Conservation (phyloP, 2,888 invertebrate genomes). For the Euspilapteryx auroguttella region DNA sequence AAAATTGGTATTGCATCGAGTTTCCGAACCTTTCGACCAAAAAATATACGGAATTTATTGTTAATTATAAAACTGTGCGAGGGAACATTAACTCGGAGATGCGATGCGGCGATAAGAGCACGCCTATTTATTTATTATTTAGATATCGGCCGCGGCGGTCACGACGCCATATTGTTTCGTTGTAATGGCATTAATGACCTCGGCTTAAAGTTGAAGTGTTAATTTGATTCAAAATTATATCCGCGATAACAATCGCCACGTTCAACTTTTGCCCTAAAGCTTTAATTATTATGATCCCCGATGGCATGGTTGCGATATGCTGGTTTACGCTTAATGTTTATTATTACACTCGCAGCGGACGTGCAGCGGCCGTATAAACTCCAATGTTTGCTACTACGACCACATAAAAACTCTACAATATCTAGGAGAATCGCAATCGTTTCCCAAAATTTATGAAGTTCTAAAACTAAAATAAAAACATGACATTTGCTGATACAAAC, state of each 20-base stretch:
- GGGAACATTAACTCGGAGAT: slow-evolving; percentile 53
- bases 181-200: slow-evolving; percentile 57
- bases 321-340: no score
- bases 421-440: no score
- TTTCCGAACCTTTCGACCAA: slow-evolving; percentile 29
- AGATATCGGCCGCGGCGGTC: slow-evolving; percentile 52
- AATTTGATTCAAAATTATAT: slow-evolving; percentile 61
- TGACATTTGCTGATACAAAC: no score
- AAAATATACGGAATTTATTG: slow-evolving; percentile 58
- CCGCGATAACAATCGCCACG: slow-evolving; percentile 48
- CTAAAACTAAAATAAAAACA: no score
- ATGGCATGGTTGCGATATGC: slow-evolving; percentile 16
- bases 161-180: slow-evolving; percentile 57
- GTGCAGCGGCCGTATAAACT: no score
- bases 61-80: slow-evolving; percentile 58
- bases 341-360: no score
- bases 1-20: slow-evolving; percentile 37
- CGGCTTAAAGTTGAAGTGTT: slow-evolving; percentile 60
- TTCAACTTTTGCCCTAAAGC: slow-evolving; percentile 49
- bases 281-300: slow-evolving; percentile 49
- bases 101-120: slow-evolving; percentile 39
- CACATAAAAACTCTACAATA: no score
- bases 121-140: slow-evolving; percentile 60
- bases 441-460: no score
- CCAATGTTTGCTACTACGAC: not conserved